Conservation (phyloP, 1,140 invertebrate genomes). For the Drosophila cardini region DNA sequence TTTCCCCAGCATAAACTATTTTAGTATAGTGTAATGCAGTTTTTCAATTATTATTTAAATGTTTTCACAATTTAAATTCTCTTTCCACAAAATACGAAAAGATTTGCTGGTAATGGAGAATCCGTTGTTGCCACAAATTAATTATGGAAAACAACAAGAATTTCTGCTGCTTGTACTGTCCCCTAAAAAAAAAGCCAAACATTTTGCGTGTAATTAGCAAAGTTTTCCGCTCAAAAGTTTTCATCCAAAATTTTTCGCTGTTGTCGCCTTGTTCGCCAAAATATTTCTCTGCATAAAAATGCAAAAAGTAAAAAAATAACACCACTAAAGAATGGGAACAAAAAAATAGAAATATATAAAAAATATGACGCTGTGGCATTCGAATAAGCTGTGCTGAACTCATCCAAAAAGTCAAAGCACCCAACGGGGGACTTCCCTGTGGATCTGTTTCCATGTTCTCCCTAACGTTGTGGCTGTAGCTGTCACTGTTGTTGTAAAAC, state of each 20-base stretch:
- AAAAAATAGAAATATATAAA: constrained; percentile 27
- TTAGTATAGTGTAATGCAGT: background rate
- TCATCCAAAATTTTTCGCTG: constrained; percentile 47
- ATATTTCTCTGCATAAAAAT: constrained; percentile 62
- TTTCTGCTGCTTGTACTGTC: constrained; percentile 35
- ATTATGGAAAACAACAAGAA: constrained; percentile 62
- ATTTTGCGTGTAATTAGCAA: constrained; percentile 72
- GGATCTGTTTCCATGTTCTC: constrained; percentile 13
- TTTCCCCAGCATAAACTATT: background rate
- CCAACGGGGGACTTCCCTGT: constrained; percentile 16
- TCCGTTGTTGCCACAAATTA: constrained; percentile 49
- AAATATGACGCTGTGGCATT: constrained; percentile 29
- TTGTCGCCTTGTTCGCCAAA: constrained; percentile 43
- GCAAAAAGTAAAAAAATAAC: constrained; percentile 24
- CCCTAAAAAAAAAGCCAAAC: constrained; percentile 56
- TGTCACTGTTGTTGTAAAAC: constrained; percentile 8
- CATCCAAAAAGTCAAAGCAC: constrained; percentile 22
- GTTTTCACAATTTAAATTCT: constrained; percentile 1
- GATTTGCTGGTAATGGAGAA: background rate
- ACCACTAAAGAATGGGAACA: constrained; percentile 19
- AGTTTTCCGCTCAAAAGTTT: constrained; percentile 71
- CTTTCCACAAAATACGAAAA: background rate
- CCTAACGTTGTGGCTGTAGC: background rate
- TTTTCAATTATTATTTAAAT: background rate
- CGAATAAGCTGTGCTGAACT: constrained; percentile 31